Percentiles rank a stretch among this genome's conserved stretches.
Conservation (phyloP, 2,797 vertebrate species). For the Mus minutoides region DNA sequence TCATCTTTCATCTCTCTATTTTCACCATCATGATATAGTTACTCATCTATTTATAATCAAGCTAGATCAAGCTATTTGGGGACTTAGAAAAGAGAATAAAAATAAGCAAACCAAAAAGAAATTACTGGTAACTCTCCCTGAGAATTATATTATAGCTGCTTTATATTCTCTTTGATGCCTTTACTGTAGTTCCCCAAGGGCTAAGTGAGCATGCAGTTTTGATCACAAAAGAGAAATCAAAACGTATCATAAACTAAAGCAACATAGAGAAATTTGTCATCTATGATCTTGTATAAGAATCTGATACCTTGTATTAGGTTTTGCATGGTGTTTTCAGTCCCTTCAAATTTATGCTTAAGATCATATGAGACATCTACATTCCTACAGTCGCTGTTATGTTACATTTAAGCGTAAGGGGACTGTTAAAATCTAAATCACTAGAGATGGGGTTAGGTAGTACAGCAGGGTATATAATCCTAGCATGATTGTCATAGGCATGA, state of each 20-base stretch:
- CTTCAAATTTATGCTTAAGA: not conserved
- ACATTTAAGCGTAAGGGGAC: not conserved
- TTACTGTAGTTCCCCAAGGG: not conserved
- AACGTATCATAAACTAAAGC: not conserved
- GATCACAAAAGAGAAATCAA: slow-evolving; percentile 19
- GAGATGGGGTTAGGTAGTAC: not conserved
- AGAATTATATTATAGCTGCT: not conserved
- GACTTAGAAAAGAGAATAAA: not conserved
- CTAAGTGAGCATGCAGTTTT: not conserved
- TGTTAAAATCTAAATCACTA: not conserved
- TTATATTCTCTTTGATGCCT: not conserved
- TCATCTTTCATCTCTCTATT: not conserved
- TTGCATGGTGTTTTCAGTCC: not conserved
- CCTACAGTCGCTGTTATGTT: not conserved
- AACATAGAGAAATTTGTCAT: not conserved
- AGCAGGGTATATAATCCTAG: not conserved
- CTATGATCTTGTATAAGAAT: not conserved
- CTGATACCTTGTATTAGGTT: not conserved
- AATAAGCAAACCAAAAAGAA: not conserved
- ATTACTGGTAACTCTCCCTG: not conserved
- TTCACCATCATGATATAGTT: not conserved
- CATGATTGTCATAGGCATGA: not conserved
- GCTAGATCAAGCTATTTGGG: not conserved
- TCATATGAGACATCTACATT: not conserved
- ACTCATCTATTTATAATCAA: not conserved